Base-by-base conservation (phyloP, 1,140 invertebrate species). In the Musca vetustissima region DNA sequence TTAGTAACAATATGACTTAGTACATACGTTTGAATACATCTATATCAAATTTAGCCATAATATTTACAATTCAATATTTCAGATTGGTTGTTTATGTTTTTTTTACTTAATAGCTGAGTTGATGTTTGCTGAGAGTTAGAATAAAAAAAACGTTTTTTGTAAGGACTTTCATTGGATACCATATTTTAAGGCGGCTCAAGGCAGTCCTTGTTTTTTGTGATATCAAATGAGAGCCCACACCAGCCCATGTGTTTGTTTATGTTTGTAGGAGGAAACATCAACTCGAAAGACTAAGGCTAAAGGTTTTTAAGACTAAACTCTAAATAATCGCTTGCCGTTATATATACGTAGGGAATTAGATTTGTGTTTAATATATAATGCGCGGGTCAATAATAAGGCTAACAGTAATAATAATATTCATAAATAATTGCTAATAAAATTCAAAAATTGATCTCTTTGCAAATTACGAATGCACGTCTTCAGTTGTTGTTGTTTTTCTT, bases 171-270 rank as follows among this genome's bases (percentile, higher is more conserved):
- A 64, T 64, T 48, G 11, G 43, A 43, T 64, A 64, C 8, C 19
- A 64, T 47, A n/a, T 4, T 50, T 19, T n/a, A 6, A 4, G 19
- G 3, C 14, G 15, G 4, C 49, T 50, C 4, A 50, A 19, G 19
- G 19, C 49, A 4, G 4, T 13, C 1, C 9, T 17, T 32, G n/a
- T n/a, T n/a, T n/a, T n/a, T n/a, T n/a, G 32, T 59, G 28, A 59
- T 59, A 36, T 32, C 15, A 43, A 73, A 61, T 76, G 71, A 66
- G 73, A 76, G 74, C 74, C 76, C 72, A 72, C 70, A 80, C 74
- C 78, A 80, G 78, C 78, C 76, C 78, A 68, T 50, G 65, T 69
- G 50, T 47, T n/a, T 17, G 19, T 43, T 36, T 43, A 11, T 43
- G 6, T 61, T 43, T 36, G 36, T 61, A 43, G 28, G 17, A 68